Base-by-base conservation (phyloP, 2,797 vertebrate species). In the Enteromius afrohamiltoni region DNA sequence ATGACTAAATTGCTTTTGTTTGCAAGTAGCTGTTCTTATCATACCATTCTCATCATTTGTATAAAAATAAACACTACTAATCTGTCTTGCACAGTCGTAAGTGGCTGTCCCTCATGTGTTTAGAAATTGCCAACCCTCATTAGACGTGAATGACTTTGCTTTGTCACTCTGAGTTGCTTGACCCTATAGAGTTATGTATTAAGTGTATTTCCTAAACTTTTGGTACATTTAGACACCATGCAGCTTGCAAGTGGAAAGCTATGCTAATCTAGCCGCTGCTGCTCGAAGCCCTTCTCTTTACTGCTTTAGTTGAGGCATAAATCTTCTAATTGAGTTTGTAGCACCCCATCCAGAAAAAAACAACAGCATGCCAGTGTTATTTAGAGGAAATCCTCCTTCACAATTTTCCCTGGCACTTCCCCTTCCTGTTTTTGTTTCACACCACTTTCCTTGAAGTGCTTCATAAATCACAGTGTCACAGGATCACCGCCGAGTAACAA, bases 291-390 rank as follows among this genome's bases (percentile, higher is more conserved):
- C 73, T 84, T 67, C 60, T 67, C 81, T 87, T 58, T 73, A 76
- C 51, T 79, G 76, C 65, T 74, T 47, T 70, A 80, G 82, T 71
- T 62, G 34, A 37, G 85, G 71, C 85, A 89, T 90, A 90, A 85
- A 90, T 91, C 87, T 92, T 78, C 77, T 88, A 88, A 91, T 88
- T 89, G 88, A 85, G 85, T 93, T 93, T 91, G 84, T 85, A 83
- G 88, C 68, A 83, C 86, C 83, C 83, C 4, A 4, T 87, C 64
- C 68, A 84, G 85, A 85, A 89, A 86, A 86, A 90, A 90, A 91
- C 86, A 89, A 85, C 78, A 86, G 10, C 31, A 64, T 62, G 75
- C 58, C n/a, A 53, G 84, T 83, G 77, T 82, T 89, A 79, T 87
- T 75, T 84, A 85, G 87, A 88, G 84, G 37, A 90, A 87, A 85